Base-by-base conservation (phyloP, 2,797 vertebrate species). In the Galago senegalensis region DNA sequence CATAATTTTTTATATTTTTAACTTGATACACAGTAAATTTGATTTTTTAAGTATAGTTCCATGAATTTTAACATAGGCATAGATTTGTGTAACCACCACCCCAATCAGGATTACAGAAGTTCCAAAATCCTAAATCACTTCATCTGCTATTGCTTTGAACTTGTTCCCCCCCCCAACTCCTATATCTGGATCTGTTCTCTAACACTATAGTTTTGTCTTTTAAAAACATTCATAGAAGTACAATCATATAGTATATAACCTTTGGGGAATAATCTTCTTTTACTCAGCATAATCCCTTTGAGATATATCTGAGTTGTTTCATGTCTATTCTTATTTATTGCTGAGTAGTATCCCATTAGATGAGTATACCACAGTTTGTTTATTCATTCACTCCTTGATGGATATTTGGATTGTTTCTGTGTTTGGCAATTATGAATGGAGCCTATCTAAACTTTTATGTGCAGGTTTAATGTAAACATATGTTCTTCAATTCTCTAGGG, bases 211-310 rank as follows among this genome's bases (percentile, higher is more conserved):
- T 91, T 91, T 91, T 82, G 60, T 77, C 40, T 58, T 65, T 94
- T 77, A 37, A 89, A 89, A 95, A 92, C 90, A 79, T 58, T 87
- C 70, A 77, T 82, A 77, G 85, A 94, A 95, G 92, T 80, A 20
- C 58, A 89, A 72, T 34, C 37, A 84, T 77, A 77, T 7, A 67
- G 34, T 67, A 82, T 43, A 16, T 69, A 86, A 82, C n/a, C 11
- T 89, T 87, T 86, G 76, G 8, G 90, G 63, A 63, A 69, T 49
- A 65, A 27, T 79, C 79, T 60, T 89, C 89, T 89, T 90, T 92
- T 75, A 76, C n/a, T 92, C 40, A 80, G 27, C 7, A 12, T 37
- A 70, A 87, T 67, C 27, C 40, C 34, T 93, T 82, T 70, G 17
- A 93, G 53, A 56, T 82, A 90, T 43, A 91, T 75, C 31, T 60